Conservation (phyloP, 2,888 invertebrate species). For the Nowickia ferox region DNA sequence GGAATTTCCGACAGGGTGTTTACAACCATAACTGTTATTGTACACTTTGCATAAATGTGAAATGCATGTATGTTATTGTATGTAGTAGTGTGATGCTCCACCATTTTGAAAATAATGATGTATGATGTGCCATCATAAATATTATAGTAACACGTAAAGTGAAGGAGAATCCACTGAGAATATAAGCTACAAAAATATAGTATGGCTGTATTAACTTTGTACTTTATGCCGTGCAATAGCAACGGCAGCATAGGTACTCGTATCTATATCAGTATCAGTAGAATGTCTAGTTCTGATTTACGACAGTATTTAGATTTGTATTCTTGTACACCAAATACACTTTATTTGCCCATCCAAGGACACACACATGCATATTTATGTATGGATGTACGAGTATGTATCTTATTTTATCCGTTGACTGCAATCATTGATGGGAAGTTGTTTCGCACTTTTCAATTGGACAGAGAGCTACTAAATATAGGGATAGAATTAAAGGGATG, state of each 20-base stretch:
- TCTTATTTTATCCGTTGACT: slow-evolving; percentile 28
- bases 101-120: slow-evolving; percentile 66
- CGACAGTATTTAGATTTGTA: slow-evolving; percentile 77
- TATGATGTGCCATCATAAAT: slow-evolving; percentile 67
- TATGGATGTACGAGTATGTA: background rate
- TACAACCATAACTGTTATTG: slow-evolving; percentile 13
- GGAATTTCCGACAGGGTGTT: too few relatives aligned
- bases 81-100: slow-evolving; percentile 31
- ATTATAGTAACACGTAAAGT: slow-evolving; percentile 48
- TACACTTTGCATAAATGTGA: slow-evolving; percentile 38
- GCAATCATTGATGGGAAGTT: slow-evolving; percentile 50
- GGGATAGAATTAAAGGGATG: background rate
- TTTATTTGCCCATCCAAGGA: slow-evolving; percentile 9
- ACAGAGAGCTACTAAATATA: background rate
- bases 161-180: slow-evolving; percentile 47
- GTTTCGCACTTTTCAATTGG: slow-evolving; percentile 19
- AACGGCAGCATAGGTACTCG: slow-evolving; percentile 13
- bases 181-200: slow-evolving; percentile 36
- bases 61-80: slow-evolving; percentile 7
- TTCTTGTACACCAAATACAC: slow-evolving; percentile 37
- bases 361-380: background rate
- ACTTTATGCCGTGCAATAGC: slow-evolving; percentile 39
- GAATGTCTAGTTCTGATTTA: slow-evolving; percentile 77
- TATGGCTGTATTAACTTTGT: slow-evolving; percentile 14
- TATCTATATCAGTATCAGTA: slow-evolving; percentile 46